Conservation (phyloP, 2,113 vertebrate species). For the Boleophthalmus pectinirostris region DNA sequence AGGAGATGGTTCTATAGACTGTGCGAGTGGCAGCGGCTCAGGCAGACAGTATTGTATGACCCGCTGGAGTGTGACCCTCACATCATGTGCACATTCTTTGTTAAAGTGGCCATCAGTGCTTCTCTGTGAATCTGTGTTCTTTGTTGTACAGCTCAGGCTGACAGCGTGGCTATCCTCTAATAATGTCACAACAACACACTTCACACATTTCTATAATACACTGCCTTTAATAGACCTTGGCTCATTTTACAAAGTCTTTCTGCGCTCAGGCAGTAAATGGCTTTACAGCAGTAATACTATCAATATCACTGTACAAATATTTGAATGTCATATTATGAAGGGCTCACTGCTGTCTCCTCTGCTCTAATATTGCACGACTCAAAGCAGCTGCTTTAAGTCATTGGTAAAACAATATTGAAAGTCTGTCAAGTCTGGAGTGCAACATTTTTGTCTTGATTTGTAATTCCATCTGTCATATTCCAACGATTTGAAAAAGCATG, state of each 20-base stretch:
- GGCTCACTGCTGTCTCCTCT: constrained; percentile 9
- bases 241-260: constrained; percentile 56
- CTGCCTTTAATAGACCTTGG: constrained; percentile 53
- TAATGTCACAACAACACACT: constrained; percentile 62
- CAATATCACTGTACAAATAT: constrained; percentile 44
- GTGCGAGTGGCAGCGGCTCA: constrained; percentile 57
- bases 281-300: constrained; percentile 46
- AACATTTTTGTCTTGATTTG: constrained; percentile 4
- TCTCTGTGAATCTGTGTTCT: constrained; percentile 63
- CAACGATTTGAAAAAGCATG: background rate
- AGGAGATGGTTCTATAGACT: constrained; percentile 76
- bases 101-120: constrained; percentile 68
- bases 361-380: constrained; percentile 7
- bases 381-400: constrained; percentile 25
- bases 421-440: constrained; percentile 1
- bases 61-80: constrained; percentile 72
- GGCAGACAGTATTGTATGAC: constrained; percentile 60
- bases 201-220: constrained; percentile 62
- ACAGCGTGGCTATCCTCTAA: constrained; percentile 58
- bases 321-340: constrained; percentile 44
- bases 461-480: background rate
- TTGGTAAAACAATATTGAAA: constrained; percentile 11
- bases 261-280: constrained; percentile 45
- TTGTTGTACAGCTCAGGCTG: constrained; percentile 59
- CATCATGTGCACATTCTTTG: constrained; percentile 72